Conservation (phyloP, 2,113 vertebrate genomes). For the Elaphurus davidianus region DNA sequence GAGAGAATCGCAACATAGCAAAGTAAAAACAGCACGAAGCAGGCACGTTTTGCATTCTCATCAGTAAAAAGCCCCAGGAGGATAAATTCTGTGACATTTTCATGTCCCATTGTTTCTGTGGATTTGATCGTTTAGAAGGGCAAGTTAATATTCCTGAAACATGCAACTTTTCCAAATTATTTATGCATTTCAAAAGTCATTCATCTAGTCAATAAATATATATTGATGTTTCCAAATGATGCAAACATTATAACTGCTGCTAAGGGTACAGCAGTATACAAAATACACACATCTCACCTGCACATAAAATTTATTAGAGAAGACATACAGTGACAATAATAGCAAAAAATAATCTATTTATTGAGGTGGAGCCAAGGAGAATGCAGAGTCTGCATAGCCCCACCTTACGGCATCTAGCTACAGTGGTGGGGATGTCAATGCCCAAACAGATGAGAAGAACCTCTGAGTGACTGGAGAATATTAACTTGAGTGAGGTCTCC, state of each 20-base stretch:
- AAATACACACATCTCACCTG: background rate
- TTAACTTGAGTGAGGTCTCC: no score
- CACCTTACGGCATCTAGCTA: no score
- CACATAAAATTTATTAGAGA: background rate
- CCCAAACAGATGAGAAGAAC: no score
- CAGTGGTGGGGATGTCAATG: no score
- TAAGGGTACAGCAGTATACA: background rate
- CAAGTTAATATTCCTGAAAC: background rate
- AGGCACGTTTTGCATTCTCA: background rate
- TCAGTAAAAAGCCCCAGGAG: constrained; percentile 28
- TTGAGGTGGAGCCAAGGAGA: background rate
- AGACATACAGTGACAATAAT: background rate
- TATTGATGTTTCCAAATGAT: no score
- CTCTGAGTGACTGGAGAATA: no score
- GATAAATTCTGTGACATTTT: constrained; percentile 56
- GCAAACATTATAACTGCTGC: background rate
- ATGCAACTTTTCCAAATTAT: background rate
- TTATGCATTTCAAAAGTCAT: background rate
- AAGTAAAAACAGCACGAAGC: constrained; percentile 33
- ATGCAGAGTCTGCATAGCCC: no score
- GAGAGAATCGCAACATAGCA: constrained; percentile 50
- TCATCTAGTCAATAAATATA: background rate
- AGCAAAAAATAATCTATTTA: background rate
- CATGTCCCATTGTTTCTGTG: background rate
- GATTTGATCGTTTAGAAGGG: background rate